These are phyloP conservation scores for Lepidurus couesii DNA, from an alignment of 1,140 invertebrate species.

Conservation along the genomic window DNA sequence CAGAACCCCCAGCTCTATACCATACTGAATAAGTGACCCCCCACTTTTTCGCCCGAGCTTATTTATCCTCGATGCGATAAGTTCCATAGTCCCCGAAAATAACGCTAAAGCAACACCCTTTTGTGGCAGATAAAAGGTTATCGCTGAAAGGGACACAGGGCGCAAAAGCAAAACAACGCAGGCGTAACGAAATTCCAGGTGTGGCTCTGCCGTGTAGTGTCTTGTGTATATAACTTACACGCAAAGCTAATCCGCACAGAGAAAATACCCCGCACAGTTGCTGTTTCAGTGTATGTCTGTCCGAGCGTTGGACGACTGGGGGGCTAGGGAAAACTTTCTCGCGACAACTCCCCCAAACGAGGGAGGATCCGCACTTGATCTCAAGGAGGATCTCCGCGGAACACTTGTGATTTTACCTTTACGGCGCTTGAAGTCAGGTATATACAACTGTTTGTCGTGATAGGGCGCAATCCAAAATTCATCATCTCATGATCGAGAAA, in stretches of 20 bases:
- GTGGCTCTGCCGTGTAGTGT: background rate
- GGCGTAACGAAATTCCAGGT: conserved; percentile 17
- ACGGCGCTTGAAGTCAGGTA: too few relatives aligned
- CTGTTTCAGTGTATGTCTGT: background rate
- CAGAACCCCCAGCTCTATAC: background rate
- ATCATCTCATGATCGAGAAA: background rate
- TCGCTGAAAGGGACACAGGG: background rate
- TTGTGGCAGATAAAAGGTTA: background rate
- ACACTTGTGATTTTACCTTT: too few relatives aligned
- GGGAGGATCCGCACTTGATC: too few relatives aligned
- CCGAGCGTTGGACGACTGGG: background rate
- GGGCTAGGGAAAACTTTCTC: background rate
- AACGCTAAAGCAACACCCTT: background rate
- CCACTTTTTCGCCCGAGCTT: background rate
- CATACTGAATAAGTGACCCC: background rate
- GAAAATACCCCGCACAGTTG: background rate
- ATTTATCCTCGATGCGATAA: background rate
- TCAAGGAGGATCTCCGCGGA: too few relatives aligned
- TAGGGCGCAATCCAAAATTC: background rate
- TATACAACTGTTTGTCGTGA: background rate
- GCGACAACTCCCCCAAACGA: too few relatives aligned
- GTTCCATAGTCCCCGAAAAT: background rate
- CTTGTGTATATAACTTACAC: background rate
- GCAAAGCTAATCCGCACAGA: background rate
- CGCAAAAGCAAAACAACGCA: background rate